Evolutionary conservation across 2,113 vertebrate species (phyloP).

Genomic region (Geothlypis trichas): DNA sequence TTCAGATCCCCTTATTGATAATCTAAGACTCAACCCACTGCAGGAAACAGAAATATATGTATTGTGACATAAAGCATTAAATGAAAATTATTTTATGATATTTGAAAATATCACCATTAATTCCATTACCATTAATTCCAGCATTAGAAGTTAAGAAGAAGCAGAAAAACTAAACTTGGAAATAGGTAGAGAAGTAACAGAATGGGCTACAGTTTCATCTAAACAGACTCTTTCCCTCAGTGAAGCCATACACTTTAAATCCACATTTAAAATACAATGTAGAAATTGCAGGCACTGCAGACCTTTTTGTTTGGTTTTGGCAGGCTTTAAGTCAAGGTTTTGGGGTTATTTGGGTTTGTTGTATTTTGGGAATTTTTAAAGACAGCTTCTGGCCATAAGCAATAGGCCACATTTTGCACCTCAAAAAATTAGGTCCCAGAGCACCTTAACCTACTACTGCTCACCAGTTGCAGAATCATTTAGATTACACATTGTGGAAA

Average conservation of each 20-base stretch:
- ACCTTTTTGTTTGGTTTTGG: not conserved
- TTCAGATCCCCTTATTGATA: not conserved
- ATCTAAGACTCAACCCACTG: not conserved
- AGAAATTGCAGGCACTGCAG: not conserved
- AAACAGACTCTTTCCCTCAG: not conserved
- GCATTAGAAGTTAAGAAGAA: not conserved
- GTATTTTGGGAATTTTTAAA: not conserved
- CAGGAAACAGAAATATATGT: not conserved
- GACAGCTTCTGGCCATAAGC: not conserved
- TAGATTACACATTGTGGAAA: not conserved
- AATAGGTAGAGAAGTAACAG: not conserved
- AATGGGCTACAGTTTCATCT: not conserved
- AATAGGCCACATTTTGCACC: not conserved
- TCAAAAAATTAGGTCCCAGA: not conserved
- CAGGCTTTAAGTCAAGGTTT: not conserved
- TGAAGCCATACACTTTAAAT: not conserved
- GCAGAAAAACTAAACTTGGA: not conserved
- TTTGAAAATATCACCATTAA: not conserved
- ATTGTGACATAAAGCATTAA: not conserved
- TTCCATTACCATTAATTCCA: not conserved
- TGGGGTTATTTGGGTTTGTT: not conserved
- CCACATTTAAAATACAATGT: not conserved
- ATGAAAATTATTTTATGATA: not conserved
- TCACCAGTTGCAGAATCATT: not conserved
- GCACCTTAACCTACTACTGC: not conserved